Evolutionary conservation across 2,797 vertebrate species (phyloP).

Genomic region (Anguilla pacifica): DNA sequence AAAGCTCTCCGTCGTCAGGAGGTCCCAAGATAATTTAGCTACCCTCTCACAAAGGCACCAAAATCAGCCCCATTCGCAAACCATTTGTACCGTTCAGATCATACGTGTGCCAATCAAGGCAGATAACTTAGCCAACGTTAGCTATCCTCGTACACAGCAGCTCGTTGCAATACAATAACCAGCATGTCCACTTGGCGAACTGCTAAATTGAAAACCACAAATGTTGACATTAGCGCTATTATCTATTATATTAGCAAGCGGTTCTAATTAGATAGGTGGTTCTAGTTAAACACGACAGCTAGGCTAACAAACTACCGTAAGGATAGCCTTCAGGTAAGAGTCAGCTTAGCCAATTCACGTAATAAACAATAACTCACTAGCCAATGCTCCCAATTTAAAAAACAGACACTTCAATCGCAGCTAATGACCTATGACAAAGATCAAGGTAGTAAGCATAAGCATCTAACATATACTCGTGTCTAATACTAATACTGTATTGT

Average conservation of each 20-base stretch:
- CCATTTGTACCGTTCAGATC: background rate
- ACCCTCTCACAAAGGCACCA: constrained; percentile 18
- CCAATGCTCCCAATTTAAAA: too few relatives aligned
- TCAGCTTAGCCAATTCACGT: too few relatives aligned
- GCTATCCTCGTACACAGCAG: too few relatives aligned
- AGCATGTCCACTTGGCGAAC: background rate
- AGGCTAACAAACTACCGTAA: background rate
- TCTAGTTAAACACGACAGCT: background rate
- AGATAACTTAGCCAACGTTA: background rate
- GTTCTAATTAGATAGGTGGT: background rate
- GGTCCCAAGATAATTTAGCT: constrained; percentile 21
- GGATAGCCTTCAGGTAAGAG: constrained; percentile 7
- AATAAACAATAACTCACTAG: too few relatives aligned
- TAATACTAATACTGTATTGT: too few relatives aligned
- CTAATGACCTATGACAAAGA: too few relatives aligned
- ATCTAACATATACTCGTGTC: background rate
- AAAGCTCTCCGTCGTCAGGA: background rate
- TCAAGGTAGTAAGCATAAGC: background rate
- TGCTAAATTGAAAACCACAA: background rate
- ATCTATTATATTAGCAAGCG: background rate
- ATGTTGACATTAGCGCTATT: background rate
- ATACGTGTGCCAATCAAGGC: background rate
- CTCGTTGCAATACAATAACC: background rate
- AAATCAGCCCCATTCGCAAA: background rate
- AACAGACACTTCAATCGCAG: background rate